Percentiles rank a stretch among this genome's conserved stretches.
These are phyloP conservation scores for Cyprinus carpio DNA, from an alignment of 2,113 vertebrate species.

Conservation along the genomic window DNA sequence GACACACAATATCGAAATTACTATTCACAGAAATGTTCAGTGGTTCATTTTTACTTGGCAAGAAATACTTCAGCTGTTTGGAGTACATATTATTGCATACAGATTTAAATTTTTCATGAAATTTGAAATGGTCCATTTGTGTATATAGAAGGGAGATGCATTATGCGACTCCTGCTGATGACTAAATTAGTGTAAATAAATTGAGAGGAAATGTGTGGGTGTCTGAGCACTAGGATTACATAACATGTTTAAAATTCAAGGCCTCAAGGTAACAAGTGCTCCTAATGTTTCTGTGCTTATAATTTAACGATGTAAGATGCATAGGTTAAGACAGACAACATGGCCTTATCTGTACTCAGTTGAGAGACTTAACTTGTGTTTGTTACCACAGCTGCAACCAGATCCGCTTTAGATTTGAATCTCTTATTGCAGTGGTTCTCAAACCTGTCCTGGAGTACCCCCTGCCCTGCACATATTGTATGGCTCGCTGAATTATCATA, in stretches of 20 bases:
- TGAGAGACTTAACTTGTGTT: neutral
- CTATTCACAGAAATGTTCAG: neutral
- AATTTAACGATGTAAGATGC: neutral
- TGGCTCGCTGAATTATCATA: too few relatives aligned
- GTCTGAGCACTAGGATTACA: conserved; percentile 4
- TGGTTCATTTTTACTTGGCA: neutral
- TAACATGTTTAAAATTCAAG: conserved; percentile 25
- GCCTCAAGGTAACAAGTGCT: neutral
- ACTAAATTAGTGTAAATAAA: conserved; percentile 21
- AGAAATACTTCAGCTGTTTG: neutral
- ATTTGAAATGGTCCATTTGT: conserved; percentile 17
- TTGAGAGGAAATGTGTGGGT: conserved; percentile 28
- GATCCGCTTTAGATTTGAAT: neutral
- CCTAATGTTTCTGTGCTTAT: neutral
- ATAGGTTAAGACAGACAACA: neutral
- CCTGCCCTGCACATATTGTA: too few relatives aligned
- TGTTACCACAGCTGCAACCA: neutral
- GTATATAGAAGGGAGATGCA: conserved; percentile 28
- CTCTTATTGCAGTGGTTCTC: too few relatives aligned
- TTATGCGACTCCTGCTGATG: neutral
- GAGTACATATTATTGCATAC: neutral
- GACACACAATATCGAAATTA: conserved; percentile 30
- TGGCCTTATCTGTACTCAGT: too few relatives aligned
- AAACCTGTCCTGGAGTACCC: too few relatives aligned
- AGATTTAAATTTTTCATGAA: neutral